phyloP scores from a whole-genome alignment of 1,140 invertebrate species.

The Drosophila kikkawai region DNA sequence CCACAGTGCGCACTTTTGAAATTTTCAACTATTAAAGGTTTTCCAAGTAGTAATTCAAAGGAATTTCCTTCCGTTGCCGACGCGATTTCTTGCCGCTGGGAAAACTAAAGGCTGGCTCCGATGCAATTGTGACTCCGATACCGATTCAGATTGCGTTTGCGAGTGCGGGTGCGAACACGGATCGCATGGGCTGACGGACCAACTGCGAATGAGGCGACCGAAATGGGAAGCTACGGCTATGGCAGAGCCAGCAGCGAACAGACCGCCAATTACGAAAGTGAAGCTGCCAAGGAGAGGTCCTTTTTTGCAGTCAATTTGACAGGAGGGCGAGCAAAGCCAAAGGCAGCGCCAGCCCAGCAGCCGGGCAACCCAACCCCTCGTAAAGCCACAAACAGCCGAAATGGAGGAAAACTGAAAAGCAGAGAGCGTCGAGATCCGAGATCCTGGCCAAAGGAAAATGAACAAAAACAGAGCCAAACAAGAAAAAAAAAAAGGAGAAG shows the following conservation, averaged over 20 bases:
- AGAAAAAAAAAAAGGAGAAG: slow-evolving; percentile 9
- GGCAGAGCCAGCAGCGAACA: slow-evolving; percentile 68
- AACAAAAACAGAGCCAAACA: slow-evolving; percentile 63
- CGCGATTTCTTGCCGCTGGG: slow-evolving; percentile 52
- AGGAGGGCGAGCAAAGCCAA: slow-evolving; percentile 77
- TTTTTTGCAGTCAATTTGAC: slow-evolving; percentile 85
- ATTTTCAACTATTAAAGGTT: neutral
- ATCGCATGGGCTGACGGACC: slow-evolving; percentile 78
- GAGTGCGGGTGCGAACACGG: slow-evolving; percentile 56
- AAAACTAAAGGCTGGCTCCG: slow-evolving; percentile 9
- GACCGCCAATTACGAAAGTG: slow-evolving; percentile 85
- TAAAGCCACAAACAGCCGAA: slow-evolving; percentile 61
- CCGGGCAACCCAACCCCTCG: slow-evolving; percentile 16
- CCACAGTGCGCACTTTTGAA: slow-evolving; percentile 24
- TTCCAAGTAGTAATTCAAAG: neutral
- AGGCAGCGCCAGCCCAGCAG: slow-evolving; percentile 47
- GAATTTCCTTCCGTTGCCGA: slow-evolving; percentile 46
- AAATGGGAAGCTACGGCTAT: slow-evolving; percentile 51
- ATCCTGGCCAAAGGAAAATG: slow-evolving; percentile 55
- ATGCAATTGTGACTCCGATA: slow-evolving; percentile 7
- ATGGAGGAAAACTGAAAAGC: slow-evolving; percentile 38
- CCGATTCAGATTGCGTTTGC: slow-evolving; percentile 1
- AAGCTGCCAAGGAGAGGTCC: slow-evolving; percentile 84
- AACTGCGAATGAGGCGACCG: slow-evolving; percentile 72
- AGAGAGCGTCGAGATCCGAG: slow-evolving; percentile 15